phyloP scores from a whole-genome alignment of 2,113 vertebrate genomes.

The Nothobranchius furzeri region DNA sequence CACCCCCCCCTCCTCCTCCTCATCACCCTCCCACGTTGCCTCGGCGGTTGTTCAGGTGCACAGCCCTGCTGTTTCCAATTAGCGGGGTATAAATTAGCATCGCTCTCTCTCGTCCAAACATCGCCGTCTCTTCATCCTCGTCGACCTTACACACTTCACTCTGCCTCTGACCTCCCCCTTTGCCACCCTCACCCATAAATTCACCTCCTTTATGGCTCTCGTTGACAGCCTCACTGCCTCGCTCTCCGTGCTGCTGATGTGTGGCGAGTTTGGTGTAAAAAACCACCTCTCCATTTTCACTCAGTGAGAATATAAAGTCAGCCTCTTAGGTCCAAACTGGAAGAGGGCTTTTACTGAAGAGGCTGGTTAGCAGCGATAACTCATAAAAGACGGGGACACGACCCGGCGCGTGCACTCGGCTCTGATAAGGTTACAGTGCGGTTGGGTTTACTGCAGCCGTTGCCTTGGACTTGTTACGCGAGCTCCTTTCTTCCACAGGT shows the following conservation, averaged over 20 bases:
- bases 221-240: slow-evolving; percentile 69
- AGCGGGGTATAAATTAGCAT: slow-evolving; percentile 78
- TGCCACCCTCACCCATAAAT: slow-evolving; percentile 70
- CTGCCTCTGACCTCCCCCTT: slow-evolving; percentile 68
- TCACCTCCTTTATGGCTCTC: slow-evolving; percentile 73
- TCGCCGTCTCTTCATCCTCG: slow-evolving; percentile 74
- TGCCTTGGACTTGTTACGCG: slow-evolving; percentile 41
- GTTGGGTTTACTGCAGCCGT: slow-evolving; percentile 39
- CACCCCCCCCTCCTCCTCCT: slow-evolving; percentile 60
- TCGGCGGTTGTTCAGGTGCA: slow-evolving; percentile 79
- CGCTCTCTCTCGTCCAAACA: slow-evolving; percentile 78
- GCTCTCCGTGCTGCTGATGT: slow-evolving; percentile 50
- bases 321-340: slow-evolving; percentile 34
- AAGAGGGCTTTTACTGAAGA: slow-evolving; percentile 56
- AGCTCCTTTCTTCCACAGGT: slow-evolving; percentile 57
- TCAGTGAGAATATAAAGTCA: slow-evolving; percentile 59
- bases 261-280: slow-evolving; percentile 49
- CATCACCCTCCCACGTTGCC: slow-evolving; percentile 71
- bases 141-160: slow-evolving; percentile 75
- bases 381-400: slow-evolving; percentile 50
- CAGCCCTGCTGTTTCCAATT: slow-evolving; percentile 81
- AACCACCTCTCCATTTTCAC: slow-evolving; percentile 54
- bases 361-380: slow-evolving; percentile 51
- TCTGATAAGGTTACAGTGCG: slow-evolving; percentile 50
- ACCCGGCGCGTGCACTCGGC: slow-evolving; percentile 29